Evolutionary conservation across 2,888 invertebrate genomes (phyloP).

Genomic region (Pilophorus perplexus): DNA sequence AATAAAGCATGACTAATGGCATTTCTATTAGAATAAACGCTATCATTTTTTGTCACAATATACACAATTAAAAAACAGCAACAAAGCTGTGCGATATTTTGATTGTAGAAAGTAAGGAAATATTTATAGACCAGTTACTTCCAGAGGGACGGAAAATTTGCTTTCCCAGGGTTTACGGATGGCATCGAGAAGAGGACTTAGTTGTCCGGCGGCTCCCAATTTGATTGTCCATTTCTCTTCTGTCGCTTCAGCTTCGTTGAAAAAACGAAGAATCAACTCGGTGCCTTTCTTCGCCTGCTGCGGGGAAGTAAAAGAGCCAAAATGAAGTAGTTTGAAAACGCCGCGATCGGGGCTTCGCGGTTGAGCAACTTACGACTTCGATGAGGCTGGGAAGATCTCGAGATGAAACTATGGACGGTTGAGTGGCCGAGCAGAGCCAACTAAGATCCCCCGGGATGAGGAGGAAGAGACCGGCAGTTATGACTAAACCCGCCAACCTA

Average conservation of each 20-base stretch:
- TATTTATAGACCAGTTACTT: slow-evolving; percentile 49
- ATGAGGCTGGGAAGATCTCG: slow-evolving; percentile 57
- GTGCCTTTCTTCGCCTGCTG: slow-evolving; percentile 51
- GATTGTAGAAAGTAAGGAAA: too few relatives aligned
- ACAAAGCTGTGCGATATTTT: too few relatives aligned
- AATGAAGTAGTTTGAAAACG: neutral
- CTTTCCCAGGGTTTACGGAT: slow-evolving; percentile 61
- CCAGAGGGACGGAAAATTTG: slow-evolving; percentile 58
- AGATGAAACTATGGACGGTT: slow-evolving; percentile 52
- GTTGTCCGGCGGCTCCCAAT: slow-evolving; percentile 64
- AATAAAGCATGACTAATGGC: too few relatives aligned
- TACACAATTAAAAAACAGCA: too few relatives aligned
- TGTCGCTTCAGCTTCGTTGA: slow-evolving; percentile 55
- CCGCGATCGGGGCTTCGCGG: neutral
- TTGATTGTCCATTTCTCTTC: slow-evolving; percentile 51
- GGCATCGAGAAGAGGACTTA: slow-evolving; percentile 63
- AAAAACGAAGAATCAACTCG: slow-evolving; percentile 55
- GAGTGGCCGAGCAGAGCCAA: slow-evolving; percentile 51
- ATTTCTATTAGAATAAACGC: too few relatives aligned
- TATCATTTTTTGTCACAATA: too few relatives aligned
- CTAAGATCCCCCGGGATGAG: slow-evolving; percentile 50
- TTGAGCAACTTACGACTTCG: slow-evolving; percentile 54
- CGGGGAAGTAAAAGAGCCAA: slow-evolving; percentile 31
- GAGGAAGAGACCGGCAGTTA: slow-evolving; percentile 54
- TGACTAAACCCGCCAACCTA: slow-evolving; percentile 51